Evolutionary conservation across 1,140 invertebrate genomes (phyloP), one percentile per base, ranked within the genome.

Genomic region (Spodoptera litura): DNA sequence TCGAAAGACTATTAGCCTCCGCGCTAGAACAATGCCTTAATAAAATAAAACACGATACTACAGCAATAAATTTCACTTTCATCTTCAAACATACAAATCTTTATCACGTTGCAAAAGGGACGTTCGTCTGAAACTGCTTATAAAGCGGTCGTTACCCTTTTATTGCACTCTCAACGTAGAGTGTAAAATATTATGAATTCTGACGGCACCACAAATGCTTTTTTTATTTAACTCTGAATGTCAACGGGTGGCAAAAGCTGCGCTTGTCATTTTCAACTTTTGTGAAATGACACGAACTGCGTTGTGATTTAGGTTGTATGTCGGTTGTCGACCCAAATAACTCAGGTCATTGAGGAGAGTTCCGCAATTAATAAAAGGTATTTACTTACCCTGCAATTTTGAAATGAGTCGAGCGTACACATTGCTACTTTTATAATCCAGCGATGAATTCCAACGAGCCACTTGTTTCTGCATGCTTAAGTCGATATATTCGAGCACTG

Each of bases 191-290:
- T 68, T 25, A 68, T 68, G 64, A 68, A 68, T 51, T 51, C 51
- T 12, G 15, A 68, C 20, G 44, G 15, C n/a, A 68, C 11, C 20
- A 13, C 11, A 27, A 68, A 25, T 25, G 13, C 2, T 10, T 49
- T 35, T 70, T 70, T 70, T 70, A 55, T 70, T 55, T 70, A 35
- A n/a, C 15, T 55, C 20, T 53, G 66, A 25, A 70, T 70, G 52
- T 55, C 25, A 70, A 12, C 12, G 9, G 12, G 4, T 35, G 66
- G 52, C 4, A 31, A 53, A 70, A 70, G 25, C 66, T 53, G 51
- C 51, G 51, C 13, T 52, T 70, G 49, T 35, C 66, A 35, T 70
- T 70, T 70, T 68, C 20, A 20, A 15, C 38, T 64, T 64, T 64
- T 15, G 61, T 64, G 61, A 44, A 44, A 64, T 13, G 61, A 68